A percentile compares a stretch with the other conserved stretches of the same genome.
Conservation (phyloP, 2,797 vertebrate genomes). For the Hapalemur alaotrensis region DNA sequence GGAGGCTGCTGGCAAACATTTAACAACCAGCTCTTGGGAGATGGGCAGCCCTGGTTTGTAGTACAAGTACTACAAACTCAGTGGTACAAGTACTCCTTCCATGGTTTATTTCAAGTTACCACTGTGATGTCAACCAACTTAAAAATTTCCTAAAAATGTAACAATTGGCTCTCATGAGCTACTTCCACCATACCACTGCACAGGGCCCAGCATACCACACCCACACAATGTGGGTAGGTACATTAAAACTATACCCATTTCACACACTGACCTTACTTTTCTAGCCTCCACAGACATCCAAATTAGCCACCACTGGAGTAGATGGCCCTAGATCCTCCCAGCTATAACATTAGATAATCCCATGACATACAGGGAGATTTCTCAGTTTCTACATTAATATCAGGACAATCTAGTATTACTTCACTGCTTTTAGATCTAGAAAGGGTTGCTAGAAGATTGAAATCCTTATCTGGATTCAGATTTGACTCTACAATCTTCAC, state of each 20-base stretch:
- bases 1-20: neutral
- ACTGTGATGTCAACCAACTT: neutral
- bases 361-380: neutral
- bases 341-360: neutral
- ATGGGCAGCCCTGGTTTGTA: neutral
- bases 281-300: neutral
- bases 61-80: no score
- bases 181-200: neutral
- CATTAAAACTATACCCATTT: neutral
- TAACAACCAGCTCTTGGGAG: neutral
- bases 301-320: neutral
- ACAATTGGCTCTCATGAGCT: neutral
- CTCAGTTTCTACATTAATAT: neutral
- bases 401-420: neutral
- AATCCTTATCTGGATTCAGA: constrained; percentile 46
- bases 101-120: neutral
- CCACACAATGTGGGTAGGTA: fast-evolving
- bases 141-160: neutral
- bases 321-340: neutral
- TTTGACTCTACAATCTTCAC: neutral
- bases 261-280: neutral
- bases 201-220: neutral
- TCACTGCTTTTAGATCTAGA: constrained; percentile 27
- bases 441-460: constrained; percentile 38
- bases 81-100: neutral